Conservation (phyloP, 1,140 invertebrate species). For the Hypsibius dujardini region DNA sequence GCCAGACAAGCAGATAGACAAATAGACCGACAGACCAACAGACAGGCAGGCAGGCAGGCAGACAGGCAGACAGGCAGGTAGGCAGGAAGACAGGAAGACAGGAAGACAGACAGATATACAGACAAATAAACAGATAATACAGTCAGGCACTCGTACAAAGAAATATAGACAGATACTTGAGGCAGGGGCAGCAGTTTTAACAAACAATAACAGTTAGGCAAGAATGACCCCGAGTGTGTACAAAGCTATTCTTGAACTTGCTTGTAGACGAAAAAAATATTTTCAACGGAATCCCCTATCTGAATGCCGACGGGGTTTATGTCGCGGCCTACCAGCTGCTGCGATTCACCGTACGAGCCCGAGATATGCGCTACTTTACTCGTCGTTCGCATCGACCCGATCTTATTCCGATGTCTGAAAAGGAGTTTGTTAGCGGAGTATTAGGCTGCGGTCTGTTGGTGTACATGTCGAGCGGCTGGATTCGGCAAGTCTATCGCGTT, state of each 20-base stretch:
- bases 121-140: no score
- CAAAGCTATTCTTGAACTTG: neutral
- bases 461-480: slow-evolving; percentile 11
- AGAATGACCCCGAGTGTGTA: no score
- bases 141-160: no score
- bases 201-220: no score
- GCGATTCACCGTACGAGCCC: neutral
- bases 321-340: neutral
- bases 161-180: no score
- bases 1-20: no score
- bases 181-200: no score
- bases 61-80: no score
- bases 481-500: neutral
- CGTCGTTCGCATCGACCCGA: neutral
- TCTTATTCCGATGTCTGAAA: neutral
- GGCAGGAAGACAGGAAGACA: no score
- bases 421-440: slow-evolving; percentile 9
- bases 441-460: slow-evolving; percentile 5
- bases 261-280: slow-evolving; percentile 12
- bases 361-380: neutral
- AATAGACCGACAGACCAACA: no score
- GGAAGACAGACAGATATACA: no score
- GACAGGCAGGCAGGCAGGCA: no score
- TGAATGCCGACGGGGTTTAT: slow-evolving; percentile 8
- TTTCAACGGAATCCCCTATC: neutral